These are phyloP conservation scores for Triops cancriformis DNA, from an alignment of 1,140 invertebrate species.

Conservation along the genomic window DNA sequence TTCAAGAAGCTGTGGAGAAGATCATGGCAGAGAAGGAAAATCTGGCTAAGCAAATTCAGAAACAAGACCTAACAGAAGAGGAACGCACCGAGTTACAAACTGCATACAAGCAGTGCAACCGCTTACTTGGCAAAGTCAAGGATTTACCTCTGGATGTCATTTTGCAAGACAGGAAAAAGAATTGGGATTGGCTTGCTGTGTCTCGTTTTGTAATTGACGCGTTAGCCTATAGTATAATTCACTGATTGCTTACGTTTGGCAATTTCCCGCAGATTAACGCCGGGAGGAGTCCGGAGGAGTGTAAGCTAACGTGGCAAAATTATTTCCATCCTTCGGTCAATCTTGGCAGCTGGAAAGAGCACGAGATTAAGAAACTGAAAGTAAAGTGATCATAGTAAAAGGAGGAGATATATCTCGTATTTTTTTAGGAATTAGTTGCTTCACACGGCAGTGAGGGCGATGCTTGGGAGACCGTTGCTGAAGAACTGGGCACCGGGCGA, in stretches of 20 bases:
- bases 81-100: background rate
- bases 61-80: background rate
- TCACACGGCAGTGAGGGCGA: background rate
- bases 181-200: constrained; percentile 13
- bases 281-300: constrained; percentile 1
- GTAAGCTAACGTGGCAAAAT: constrained; percentile 15
- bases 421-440: background rate
- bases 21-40: background rate
- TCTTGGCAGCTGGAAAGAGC: background rate
- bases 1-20: background rate
- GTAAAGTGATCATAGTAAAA: background rate
- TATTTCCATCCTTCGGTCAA: constrained; percentile 20
- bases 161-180: background rate
- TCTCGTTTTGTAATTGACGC: constrained; percentile 2
- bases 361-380: background rate
- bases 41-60: background rate
- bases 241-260: background rate
- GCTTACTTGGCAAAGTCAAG: background rate
- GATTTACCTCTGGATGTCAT: background rate
- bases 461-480: constrained; percentile 15
- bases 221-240: background rate
- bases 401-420: background rate
- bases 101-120: background rate
- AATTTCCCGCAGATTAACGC: background rate
- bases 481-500: constrained; percentile 14